These are phyloP conservation scores for Xerus rutilus DNA, from an alignment of 2,797 vertebrate species.

Conservation along the genomic window DNA sequence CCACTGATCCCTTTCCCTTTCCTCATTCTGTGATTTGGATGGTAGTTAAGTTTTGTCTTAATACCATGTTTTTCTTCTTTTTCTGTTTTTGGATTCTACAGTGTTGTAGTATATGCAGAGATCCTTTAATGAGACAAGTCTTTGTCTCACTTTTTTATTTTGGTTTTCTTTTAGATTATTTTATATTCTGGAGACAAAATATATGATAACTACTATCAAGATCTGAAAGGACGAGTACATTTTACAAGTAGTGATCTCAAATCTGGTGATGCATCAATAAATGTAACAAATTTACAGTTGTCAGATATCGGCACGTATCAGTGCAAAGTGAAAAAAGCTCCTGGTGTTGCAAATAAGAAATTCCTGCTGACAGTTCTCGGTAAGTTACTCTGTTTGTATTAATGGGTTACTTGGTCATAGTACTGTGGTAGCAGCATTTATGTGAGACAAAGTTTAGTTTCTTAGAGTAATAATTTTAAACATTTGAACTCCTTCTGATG, in stretches of 20 bases:
- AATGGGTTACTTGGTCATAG: background rate
- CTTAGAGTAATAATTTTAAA: slow-evolving; percentile 24
- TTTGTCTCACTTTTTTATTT: background rate
- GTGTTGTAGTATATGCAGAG: background rate
- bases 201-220: slow-evolving; percentile 91
- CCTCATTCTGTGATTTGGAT: background rate
- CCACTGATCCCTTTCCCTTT: fast-evolving
- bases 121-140: background rate
- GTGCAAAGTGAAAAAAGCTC: slow-evolving; percentile 98
- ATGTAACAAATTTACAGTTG: slow-evolving; percentile 91
- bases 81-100: background rate
- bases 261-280: slow-evolving; percentile 95
- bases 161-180: slow-evolving; percentile 90
- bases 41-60: background rate
- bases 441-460: background rate
- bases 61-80: background rate
- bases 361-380: slow-evolving; percentile 94
- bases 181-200: slow-evolving; percentile 92
- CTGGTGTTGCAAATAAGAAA: slow-evolving; percentile 93
- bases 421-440: background rate
- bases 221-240: slow-evolving; percentile 92
- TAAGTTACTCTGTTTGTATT: slow-evolving; percentile 86
- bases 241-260: slow-evolving; percentile 93
- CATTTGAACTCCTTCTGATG: background rate
- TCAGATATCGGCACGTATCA: slow-evolving; percentile 95